Conservation (phyloP, 2,888 invertebrate genomes). For the Scaptodrosophila latifasciaeformis region DNA sequence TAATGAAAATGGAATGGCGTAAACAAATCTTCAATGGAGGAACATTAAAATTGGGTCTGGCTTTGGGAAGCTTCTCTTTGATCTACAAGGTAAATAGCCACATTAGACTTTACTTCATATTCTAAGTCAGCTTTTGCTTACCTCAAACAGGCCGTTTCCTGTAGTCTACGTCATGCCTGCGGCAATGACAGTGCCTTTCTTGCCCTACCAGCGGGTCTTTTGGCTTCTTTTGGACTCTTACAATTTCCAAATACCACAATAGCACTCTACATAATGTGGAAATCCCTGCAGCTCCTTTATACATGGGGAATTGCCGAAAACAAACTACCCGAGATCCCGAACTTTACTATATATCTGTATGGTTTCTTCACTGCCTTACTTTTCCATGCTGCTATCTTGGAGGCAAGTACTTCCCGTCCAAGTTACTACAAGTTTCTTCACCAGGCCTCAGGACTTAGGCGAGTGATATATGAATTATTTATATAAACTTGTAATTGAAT, state of each 20-base stretch:
- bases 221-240: conserved; percentile 82
- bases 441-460: conserved; percentile 82
- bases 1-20: conserved; percentile 76
- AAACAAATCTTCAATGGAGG: conserved; percentile 77
- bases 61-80: conserved; percentile 81
- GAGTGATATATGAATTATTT: conserved; percentile 30
- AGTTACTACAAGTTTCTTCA: conserved; percentile 88
- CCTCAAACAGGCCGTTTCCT: conserved; percentile 78
- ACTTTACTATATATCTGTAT: conserved; percentile 81
- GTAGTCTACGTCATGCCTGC: conserved; percentile 78
- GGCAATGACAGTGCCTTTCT: conserved; percentile 79
- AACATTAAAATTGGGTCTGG: conserved; percentile 79
- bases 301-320: conserved; percentile 80
- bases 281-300: conserved; percentile 84
- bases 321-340: conserved; percentile 80
- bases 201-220: conserved; percentile 81
- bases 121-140: neutral
- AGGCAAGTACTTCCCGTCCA: conserved; percentile 83
- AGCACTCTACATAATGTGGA: conserved; percentile 86
- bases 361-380: conserved; percentile 83
- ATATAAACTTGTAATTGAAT: neutral
- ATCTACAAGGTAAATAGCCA: conserved; percentile 78
- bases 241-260: conserved; percentile 85
- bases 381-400: conserved; percentile 85
- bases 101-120: neutral